Evolutionary conservation across 2,113 vertebrate species (phyloP).

Genomic region (Cryptotis parvus): DNA sequence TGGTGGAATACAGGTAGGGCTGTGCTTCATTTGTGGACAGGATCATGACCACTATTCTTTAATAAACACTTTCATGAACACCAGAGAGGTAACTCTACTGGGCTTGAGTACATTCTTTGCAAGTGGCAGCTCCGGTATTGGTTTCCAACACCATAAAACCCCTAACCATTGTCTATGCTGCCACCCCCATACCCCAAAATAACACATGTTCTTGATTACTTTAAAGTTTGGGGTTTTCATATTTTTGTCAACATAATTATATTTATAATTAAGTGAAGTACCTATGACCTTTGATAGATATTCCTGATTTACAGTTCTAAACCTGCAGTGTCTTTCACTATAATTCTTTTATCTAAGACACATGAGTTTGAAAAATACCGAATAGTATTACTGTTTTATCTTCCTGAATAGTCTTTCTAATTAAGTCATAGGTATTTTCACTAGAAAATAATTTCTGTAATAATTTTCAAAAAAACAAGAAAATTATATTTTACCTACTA

Average conservation of each 20-base stretch:
- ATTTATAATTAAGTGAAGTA: background rate
- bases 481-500: conserved; percentile 50
- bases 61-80: background rate
- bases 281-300: background rate
- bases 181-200: too few species aligned
- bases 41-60: background rate
- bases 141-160: too few species aligned
- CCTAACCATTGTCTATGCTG: too few species aligned
- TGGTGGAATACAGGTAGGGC: background rate
- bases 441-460: conserved; percentile 46
- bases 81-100: too few species aligned
- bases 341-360: background rate
- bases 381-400: background rate
- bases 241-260: too few species aligned
- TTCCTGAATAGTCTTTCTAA: background rate
- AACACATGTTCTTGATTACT: background rate
- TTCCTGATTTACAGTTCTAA: background rate
- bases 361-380: conserved; percentile 27
- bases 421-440: conserved; percentile 21
- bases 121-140: too few species aligned
- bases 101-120: too few species aligned
- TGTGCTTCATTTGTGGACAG: too few species aligned
- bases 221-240: too few species aligned
- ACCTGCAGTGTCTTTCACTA: conserved; percentile 17
- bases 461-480: conserved; percentile 44